Evolutionary conservation across 2,888 invertebrate species (phyloP).

Genomic region (Pandemis heparana): DNA sequence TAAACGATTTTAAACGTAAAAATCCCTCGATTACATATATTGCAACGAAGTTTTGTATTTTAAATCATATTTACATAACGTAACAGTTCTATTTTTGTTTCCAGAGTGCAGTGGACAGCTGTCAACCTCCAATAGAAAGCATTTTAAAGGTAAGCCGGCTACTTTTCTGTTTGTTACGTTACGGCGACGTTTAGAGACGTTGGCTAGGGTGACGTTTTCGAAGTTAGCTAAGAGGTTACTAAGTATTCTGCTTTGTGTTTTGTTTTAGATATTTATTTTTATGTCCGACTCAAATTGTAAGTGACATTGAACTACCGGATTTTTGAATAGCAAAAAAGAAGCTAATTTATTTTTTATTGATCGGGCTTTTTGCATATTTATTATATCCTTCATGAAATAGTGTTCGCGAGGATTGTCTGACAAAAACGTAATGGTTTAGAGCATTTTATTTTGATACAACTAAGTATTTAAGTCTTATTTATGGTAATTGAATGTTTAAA

Average conservation of each 20-base stretch:
- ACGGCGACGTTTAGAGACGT: neutral
- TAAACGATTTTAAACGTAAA: constrained; percentile 30
- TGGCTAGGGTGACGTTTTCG: neutral
- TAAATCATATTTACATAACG: constrained; percentile 13
- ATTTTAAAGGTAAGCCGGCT: constrained; percentile 87
- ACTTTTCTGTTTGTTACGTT: constrained; percentile 12
- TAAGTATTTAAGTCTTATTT: no score
- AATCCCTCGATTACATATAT: neutral
- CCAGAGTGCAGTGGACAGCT: constrained; percentile 83
- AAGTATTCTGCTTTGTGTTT: neutral
- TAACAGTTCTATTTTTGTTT: constrained; percentile 52
- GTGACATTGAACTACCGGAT: neutral
- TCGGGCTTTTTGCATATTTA: no score
- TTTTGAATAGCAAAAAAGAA: neutral
- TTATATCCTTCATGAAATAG: no score
- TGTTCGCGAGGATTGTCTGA: no score
- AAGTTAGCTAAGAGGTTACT: neutral
- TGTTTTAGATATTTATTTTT: neutral
- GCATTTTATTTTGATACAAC: no score
- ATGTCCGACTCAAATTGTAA: neutral
- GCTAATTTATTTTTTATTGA: no score
- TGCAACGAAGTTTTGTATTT: constrained; percentile 7
- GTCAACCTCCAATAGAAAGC: constrained; percentile 87
- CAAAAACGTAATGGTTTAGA: no score
- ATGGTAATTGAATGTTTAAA: no score